Conservation (phyloP, 2,888 invertebrate species). For the Melipona bicolor region DNA sequence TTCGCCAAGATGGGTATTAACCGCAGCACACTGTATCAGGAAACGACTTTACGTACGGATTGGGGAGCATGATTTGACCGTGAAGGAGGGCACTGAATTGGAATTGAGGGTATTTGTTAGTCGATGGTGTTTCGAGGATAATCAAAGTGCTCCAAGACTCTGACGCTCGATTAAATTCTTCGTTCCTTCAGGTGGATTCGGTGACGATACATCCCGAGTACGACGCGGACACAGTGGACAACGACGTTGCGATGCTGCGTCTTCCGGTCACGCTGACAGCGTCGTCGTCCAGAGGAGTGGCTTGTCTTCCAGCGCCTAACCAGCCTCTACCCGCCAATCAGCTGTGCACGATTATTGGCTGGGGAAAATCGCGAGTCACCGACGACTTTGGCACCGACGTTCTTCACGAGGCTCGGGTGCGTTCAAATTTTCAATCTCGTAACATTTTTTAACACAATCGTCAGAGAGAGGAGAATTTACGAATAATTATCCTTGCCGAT, state of each 20-base stretch:
- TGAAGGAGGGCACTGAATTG: slow-evolving; percentile 90
- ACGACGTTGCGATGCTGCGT: slow-evolving; percentile 94
- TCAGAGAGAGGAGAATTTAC: no score
- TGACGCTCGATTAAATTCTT: background rate
- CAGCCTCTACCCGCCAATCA: slow-evolving; percentile 88
- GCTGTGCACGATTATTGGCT: slow-evolving; percentile 94
- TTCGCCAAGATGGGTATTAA: slow-evolving; percentile 92
- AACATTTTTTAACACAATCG: no score
- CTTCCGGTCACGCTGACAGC: slow-evolving; percentile 84
- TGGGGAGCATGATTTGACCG: slow-evolving; percentile 93
- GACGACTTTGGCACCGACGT: slow-evolving; percentile 93
- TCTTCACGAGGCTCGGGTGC: slow-evolving; percentile 93
- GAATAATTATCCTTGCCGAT: background rate
- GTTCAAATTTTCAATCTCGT: slow-evolving; percentile 25
- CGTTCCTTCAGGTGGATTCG: slow-evolving; percentile 85
- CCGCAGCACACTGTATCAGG: slow-evolving; percentile 94
- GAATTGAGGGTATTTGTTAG: slow-evolving; percentile 87
- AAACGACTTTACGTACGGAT: slow-evolving; percentile 91
- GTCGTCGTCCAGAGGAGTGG: slow-evolving; percentile 86
- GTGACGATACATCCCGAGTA: slow-evolving; percentile 93
- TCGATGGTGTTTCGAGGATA: background rate
- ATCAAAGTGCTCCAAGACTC: no score
- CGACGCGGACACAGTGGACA: slow-evolving; percentile 95
- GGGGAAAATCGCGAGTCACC: slow-evolving; percentile 93
- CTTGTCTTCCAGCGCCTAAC: slow-evolving; percentile 91